Evolutionary conservation across 2,888 invertebrate species (phyloP), one percentile per base, ranked within the genome.

Genomic region (Caenorhabditis virilis): DNA sequence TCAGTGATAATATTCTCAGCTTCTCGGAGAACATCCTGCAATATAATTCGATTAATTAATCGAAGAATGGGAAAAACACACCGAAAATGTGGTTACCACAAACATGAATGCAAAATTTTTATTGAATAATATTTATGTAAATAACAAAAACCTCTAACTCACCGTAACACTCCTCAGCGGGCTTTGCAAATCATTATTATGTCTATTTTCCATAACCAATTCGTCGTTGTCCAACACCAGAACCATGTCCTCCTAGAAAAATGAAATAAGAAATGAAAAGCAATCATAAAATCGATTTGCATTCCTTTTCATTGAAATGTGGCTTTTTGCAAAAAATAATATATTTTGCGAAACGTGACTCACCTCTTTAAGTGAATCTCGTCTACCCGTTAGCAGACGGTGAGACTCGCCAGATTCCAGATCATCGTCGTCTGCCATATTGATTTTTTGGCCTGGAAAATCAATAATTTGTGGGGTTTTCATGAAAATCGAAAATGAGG

Each of bases 21-120:
- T 50, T 74, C 73, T 33, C 68, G 61, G 4, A 76, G 53, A 49
- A 76, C 76, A 57, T 72, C 72, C 75, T 75, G 53, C 45, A 65
- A 46, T 25, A 1, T 30, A 42, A 30, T 30, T 30, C 6, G 6
- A 30, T 30, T 30, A 13, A 30, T 30, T 30, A 20, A 22, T 7
- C 33, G 33, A 33, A 13, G n/a, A n/a, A n/a, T n/a, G n/a, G n/a
- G n/a, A n/a, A n/a, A n/a, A n/a, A n/a, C n/a, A n/a, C n/a, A n/a
- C n/a, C n/a, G n/a, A n/a, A n/a, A n/a, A n/a, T n/a, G n/a, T n/a
- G n/a, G 36, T n/a, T n/a, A n/a, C n/a, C n/a, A n/a, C n/a, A n/a
- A n/a, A n/a, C n/a, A n/a, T n/a, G n/a, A n/a, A n/a, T n/a, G n/a
- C n/a, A n/a, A n/a, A n/a, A n/a, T n/a, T n/a, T n/a, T n/a, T n/a